A percentile compares a stretch with the other conserved stretches of the same genome.
Evolutionary conservation across 1,140 invertebrate genomes (phyloP).

Genomic region (Maniola jurtina): DNA sequence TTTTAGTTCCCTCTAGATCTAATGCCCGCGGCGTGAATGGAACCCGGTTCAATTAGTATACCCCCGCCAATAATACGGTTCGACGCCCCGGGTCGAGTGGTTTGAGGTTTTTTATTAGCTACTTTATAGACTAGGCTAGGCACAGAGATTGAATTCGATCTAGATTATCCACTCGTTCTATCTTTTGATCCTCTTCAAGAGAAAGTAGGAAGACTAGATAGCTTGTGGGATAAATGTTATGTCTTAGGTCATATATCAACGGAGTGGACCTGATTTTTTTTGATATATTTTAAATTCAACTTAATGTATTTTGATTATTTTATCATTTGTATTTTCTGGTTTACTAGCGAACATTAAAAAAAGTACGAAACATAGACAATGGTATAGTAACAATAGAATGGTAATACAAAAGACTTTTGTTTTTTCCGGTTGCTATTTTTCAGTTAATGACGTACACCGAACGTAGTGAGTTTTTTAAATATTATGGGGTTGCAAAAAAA

Average conservation of each 20-base stretch:
- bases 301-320: not conserved
- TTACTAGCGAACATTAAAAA: not conserved
- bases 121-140: not conserved
- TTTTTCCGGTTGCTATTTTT: not conserved
- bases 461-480: no score
- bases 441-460: not conserved
- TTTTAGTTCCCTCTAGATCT: no score
- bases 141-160: not conserved
- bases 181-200: not conserved
- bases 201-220: not conserved
- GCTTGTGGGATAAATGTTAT: no score
- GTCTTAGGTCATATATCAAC: no score
- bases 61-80: constrained; percentile 6
- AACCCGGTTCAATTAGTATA: constrained; percentile 14
- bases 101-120: not conserved
- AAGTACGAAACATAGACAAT: not conserved
- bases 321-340: not conserved
- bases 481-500: no score
- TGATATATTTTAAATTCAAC: no score
- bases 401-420: constrained; percentile 3
- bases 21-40: not conserved
- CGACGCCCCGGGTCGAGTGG: constrained; percentile 1
- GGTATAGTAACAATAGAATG: not conserved
- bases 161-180: not conserved
- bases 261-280: no score